Percentiles rank a stretch among this genome's conserved stretches.
These are phyloP conservation scores for Molothrus aeneus DNA, from an alignment of 2,797 vertebrate genomes.

Conservation along the genomic window DNA sequence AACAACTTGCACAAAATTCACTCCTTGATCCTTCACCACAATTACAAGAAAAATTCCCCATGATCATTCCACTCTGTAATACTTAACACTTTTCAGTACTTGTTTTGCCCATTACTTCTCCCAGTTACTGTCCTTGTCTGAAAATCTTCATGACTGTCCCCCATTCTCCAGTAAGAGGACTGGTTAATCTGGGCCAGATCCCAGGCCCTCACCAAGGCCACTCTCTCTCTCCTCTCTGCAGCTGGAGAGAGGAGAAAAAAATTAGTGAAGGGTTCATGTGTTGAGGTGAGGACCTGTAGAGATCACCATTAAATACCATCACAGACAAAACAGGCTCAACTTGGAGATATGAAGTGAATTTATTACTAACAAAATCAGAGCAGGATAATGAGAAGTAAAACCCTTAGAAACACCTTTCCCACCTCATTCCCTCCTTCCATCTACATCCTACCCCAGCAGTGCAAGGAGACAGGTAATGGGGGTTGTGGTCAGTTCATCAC, in stretches of 20 bases:
- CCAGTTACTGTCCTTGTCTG: neutral
- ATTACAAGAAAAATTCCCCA: neutral
- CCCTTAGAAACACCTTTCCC: neutral
- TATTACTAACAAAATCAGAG: neutral
- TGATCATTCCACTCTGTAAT: neutral
- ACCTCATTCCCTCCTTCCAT: no score
- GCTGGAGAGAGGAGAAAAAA: neutral
- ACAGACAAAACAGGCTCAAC: rapidly evolving
- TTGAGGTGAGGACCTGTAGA: neutral
- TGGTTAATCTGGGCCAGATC: neutral
- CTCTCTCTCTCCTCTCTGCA: neutral
- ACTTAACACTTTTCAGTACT: neutral
- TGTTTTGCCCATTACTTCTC: neutral
- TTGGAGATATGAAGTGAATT: neutral
- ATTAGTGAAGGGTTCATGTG: neutral
- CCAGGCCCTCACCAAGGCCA: no score
- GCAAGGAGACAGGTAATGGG: neutral
- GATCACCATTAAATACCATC: neutral
- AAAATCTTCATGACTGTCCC: neutral
- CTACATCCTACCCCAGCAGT: neutral
- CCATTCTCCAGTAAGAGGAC: neutral
- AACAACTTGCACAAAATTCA: neutral
- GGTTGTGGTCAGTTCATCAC: neutral
- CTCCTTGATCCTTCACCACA: neutral
- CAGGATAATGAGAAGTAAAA: neutral